Evolutionary conservation across 2,888 invertebrate species (phyloP).

Genomic region (Acrobasis repandana): DNA sequence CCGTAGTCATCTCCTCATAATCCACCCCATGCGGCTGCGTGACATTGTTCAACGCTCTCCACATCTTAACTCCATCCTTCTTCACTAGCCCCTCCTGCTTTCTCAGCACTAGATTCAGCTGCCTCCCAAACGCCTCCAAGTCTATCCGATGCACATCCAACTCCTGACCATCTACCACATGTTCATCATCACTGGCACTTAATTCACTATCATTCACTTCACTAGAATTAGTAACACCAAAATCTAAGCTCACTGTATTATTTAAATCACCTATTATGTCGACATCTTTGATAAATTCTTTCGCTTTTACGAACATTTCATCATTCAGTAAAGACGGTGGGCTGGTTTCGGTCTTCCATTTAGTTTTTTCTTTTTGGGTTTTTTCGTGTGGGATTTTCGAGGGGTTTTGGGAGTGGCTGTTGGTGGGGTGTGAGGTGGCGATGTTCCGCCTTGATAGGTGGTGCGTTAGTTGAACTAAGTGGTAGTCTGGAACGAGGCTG

Average conservation of each 20-base stretch:
- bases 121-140: constrained; percentile 91
- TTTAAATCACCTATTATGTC: constrained; percentile 73
- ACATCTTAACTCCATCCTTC: constrained; percentile 90
- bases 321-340: constrained; percentile 72
- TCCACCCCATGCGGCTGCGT: constrained; percentile 90
- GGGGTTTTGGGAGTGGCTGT: constrained; percentile 46
- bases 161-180: constrained; percentile 61
- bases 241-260: constrained; percentile 70
- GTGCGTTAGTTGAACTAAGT: constrained; percentile 90
- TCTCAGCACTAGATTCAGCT: constrained; percentile 88
- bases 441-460: constrained; percentile 76
- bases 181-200: constrained; percentile 55
- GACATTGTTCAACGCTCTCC: constrained; percentile 90
- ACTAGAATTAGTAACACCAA: constrained; percentile 69
- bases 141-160: constrained; percentile 85
- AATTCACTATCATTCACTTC: constrained; percentile 57
- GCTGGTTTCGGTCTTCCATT: constrained; percentile 55
- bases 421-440: constrained; percentile 54
- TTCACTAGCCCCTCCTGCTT: constrained; percentile 90
- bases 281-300: constrained; percentile 64
- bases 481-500: constrained; percentile 91
- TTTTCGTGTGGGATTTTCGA: constrained; percentile 71
- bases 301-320: constrained; percentile 71
- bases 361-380: constrained; percentile 40
- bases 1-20: constrained; percentile 89